Evolutionary conservation across 2,113 vertebrate species (phyloP), one percentile per base, ranked within the genome.

Genomic region (Percopsis transmontana): DNA sequence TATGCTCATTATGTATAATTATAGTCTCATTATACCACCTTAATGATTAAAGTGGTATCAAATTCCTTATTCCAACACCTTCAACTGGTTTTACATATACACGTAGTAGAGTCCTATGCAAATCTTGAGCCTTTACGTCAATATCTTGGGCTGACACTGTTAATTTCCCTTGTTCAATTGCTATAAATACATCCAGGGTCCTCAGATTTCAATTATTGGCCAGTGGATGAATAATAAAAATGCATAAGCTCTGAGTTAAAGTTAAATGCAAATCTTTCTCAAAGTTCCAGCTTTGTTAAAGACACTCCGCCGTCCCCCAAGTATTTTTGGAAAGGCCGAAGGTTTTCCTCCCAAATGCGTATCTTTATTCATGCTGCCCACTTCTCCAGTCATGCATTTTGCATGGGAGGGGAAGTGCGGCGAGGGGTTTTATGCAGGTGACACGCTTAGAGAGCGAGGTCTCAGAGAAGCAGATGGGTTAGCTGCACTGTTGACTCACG

Each of bases 181-280:
- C 70, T 42, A 2, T 38, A 47, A 62, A 68, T 68, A 73, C 15
- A 66, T 75, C 72, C 21, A 27, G 60, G 74, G 55, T 72, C 58
- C 47, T 80, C 62, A 6, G 58, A 53, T 55, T 83, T 86, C 19
- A 85, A 83, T 87, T 83, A 89, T 87, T 89, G 73, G 67, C 55
- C 68, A 70, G 9, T 44, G 23, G 58, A 11, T 87, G 47, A 89
- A 89, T 87, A 67, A 87, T 83, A 83, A 45, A 63, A 45, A 57
- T 20, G 13, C 21, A 45, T 58, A 33, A 58, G 67, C 39, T 73
- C 47, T 62, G 47, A 48, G 27, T 7, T 33, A 56, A 58, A 63
- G 56, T 42, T 44, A 51, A 75, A 80, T 85, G 62, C 42, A 72
- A 61, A 77, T 75, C 52, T 45, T 12, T 40, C 24, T 58, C 27